These are phyloP conservation scores for Tubulanus polymorphus DNA, from an alignment of 2,888 invertebrate genomes.

Conservation along the genomic window DNA sequence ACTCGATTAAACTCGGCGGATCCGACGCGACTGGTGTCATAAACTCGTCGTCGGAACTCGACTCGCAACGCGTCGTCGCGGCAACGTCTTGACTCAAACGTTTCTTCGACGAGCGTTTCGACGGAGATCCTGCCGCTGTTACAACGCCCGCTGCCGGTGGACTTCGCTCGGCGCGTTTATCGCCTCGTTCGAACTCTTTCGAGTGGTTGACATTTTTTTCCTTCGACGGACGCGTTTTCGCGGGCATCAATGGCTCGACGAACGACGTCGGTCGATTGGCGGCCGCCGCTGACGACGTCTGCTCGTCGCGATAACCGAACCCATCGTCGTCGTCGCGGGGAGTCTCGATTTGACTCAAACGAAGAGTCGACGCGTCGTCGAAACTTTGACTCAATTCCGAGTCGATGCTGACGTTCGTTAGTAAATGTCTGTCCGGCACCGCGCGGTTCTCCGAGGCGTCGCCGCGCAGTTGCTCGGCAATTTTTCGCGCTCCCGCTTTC, in stretches of 20 bases:
- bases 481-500: background rate
- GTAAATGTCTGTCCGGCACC: constrained; percentile 20
- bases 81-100: background rate
- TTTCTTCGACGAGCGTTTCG: background rate
- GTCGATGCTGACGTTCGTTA: constrained; percentile 44
- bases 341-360: background rate
- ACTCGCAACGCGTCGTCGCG: background rate
- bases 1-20: background rate
- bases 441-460: background rate
- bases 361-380: background rate
- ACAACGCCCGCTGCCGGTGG: background rate
- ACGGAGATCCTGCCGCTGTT: background rate
- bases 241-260: constrained; percentile 60
- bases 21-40: background rate
- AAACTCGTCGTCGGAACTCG: constrained; percentile 1
- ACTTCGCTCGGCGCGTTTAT: constrained; percentile 15
- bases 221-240: constrained; percentile 61
- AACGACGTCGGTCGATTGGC: background rate
- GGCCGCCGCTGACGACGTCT: constrained; percentile 6
- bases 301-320: constrained; percentile 29
- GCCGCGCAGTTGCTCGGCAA: background rate
- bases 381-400: constrained; percentile 33
- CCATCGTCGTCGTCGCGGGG: constrained; percentile 18
- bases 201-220: constrained; percentile 64
- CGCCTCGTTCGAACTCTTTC: constrained; percentile 67